Conservation (phyloP, 2,113 vertebrate genomes). For the Cnemophilus loriae region DNA sequence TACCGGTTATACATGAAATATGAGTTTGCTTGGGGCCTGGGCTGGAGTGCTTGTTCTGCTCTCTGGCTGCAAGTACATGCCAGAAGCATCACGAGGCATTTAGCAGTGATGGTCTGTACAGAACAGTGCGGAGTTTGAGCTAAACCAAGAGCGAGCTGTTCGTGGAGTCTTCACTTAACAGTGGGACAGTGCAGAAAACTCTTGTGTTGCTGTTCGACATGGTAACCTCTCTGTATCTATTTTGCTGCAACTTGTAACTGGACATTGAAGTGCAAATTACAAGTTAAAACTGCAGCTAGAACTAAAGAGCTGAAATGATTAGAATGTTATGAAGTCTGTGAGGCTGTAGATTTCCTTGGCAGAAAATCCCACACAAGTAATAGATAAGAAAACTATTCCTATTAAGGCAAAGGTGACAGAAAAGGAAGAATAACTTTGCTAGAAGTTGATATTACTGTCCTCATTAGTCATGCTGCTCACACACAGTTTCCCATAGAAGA, state of each 20-base stretch:
- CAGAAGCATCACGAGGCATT: neutral
- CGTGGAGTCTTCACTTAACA: neutral
- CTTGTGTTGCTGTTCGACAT: neutral
- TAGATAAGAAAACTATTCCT: constrained; percentile 19
- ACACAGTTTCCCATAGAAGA: neutral
- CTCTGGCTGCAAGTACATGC: neutral
- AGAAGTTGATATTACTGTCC: neutral
- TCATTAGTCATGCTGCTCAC: constrained; percentile 10
- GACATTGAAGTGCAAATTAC: neutral
- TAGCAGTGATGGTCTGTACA: neutral
- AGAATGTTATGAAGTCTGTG: neutral
- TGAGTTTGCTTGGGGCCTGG: neutral
- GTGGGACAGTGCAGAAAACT: neutral
- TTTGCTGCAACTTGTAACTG: neutral
- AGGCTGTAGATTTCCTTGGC: neutral
- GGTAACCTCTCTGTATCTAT: neutral
- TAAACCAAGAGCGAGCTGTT: neutral
- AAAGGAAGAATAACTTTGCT: constrained; percentile 27
- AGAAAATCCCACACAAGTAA: constrained; percentile 1
- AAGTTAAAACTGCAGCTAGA: neutral
- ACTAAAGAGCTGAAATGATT: neutral
- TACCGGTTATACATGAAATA: neutral
- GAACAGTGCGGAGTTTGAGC: neutral
- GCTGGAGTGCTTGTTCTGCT: neutral
- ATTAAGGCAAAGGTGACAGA: constrained; percentile 1